Evolutionary conservation across 2,113 vertebrate species (phyloP), one percentile per base, ranked within the genome.

Genomic region (Scytalopus superciliaris): DNA sequence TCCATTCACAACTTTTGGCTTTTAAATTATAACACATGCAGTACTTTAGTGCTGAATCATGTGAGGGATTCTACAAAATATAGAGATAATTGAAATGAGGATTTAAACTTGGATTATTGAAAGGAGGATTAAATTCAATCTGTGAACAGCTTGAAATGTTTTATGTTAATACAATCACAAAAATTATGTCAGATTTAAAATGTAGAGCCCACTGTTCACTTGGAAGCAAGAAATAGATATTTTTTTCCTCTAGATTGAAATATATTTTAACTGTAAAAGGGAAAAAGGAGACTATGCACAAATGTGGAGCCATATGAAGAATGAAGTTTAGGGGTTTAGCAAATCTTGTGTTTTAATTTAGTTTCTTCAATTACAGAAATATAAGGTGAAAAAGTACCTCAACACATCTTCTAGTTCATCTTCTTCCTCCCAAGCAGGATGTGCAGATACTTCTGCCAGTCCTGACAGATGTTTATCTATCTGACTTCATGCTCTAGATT

Each of bases 81-180:
- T 45, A 84, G 86, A 77, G 96, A 97, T 96, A 97, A 97, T 95
- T 94, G 94, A 95, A 97, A 91, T 66, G 86, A 95, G 94, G 93
- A 93, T 97, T 97, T 96, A 96, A 93, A 92, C 78, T 89, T 91
- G 94, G 94, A 96, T 97, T 96, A 94, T 91, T 87, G 68, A 89
- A 97, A 93, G 90, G 72, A 95, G 93, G 95, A 97, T 97, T 96
- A 94, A 96, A 96, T 96, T 96, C 94, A 95, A 96, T 97, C 96
- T 97, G 87, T 86, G 94, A 96, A 89, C 93, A 94, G 87, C 89
- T 95, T 92, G 94, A 94, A 95, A 92, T 96, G 30, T 85, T 96
- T 97, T 95, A 84, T 82, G 59, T 92, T 90, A 96, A 89, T 91
- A 68, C 39, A 94, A 91, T 87, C 47, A 84, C 53, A 84, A 92